phyloP scores from a whole-genome alignment of 1,140 invertebrate genomes.

The Drosophila subobscura region DNA sequence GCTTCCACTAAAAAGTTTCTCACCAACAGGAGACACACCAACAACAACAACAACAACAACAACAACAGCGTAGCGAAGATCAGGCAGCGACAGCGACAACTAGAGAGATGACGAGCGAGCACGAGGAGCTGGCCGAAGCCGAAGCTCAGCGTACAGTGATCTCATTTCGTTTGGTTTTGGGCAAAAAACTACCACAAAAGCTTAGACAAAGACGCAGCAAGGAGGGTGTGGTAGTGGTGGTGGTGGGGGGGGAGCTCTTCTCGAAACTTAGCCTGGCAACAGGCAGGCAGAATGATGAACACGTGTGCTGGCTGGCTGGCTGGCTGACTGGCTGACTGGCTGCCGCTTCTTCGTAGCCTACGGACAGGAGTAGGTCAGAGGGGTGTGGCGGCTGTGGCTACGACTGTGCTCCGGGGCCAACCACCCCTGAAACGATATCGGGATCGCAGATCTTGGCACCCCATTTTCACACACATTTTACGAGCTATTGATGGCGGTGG shows the following conservation, averaged over 20 bases:
- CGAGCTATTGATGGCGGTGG: constrained; percentile 75
- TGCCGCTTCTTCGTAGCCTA: constrained; percentile 7
- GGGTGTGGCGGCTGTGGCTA: constrained; percentile 4
- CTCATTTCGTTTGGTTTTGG: constrained; percentile 42
- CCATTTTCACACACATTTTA: constrained; percentile 76
- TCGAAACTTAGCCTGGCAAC: constrained; percentile 56
- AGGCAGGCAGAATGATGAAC: constrained; percentile 46
- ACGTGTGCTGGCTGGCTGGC: constrained; percentile 44
- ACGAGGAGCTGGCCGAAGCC: neutral
- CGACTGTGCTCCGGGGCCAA: constrained; percentile 21
- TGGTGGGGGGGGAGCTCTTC: constrained; percentile 1
- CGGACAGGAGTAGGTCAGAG: neutral
- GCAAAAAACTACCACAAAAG: constrained; percentile 50
- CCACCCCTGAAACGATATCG: constrained; percentile 38
- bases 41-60: neutral
- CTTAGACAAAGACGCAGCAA: constrained; percentile 7
- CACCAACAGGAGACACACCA: constrained; percentile 31
- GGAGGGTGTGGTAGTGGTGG: neutral
- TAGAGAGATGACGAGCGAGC: neutral
- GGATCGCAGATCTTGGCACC: constrained; percentile 43
- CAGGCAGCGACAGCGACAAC: neutral
- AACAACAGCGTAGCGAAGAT: neutral
- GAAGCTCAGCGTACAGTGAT: constrained; percentile 39
- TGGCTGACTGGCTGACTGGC: too few species aligned
- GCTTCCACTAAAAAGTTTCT: constrained; percentile 44